These are phyloP conservation scores for Acanthococcus lagerstroemiae DNA, from an alignment of 2,888 invertebrate genomes.

Conservation along the genomic window DNA sequence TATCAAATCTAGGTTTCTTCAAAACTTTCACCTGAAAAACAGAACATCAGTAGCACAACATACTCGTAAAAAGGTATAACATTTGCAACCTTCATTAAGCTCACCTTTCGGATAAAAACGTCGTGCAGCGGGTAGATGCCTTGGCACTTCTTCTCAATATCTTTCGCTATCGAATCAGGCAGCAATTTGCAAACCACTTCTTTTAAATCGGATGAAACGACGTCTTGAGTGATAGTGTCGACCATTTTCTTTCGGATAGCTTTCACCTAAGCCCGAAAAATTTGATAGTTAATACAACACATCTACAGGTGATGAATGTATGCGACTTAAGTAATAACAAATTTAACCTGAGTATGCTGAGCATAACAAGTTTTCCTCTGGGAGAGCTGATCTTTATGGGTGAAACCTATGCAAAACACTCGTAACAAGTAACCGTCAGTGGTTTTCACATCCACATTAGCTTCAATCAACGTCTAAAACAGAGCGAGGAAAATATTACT, in stretches of 20 bases:
- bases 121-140: conserved; percentile 96
- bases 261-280: conserved; percentile 50
- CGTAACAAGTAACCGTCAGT: conserved; percentile 92
- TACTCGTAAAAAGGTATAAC: too few species aligned
- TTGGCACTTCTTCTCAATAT: conserved; percentile 95
- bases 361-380: conserved; percentile 98
- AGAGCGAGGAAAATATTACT: neutral
- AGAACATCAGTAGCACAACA: too few species aligned
- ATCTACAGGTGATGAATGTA: neutral
- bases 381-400: conserved; percentile 87
- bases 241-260: conserved; percentile 96
- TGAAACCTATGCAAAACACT: conserved; percentile 98
- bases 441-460: conserved; percentile 94
- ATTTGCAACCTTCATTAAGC: too few species aligned
- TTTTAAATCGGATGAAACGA: conserved; percentile 80
- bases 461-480: conserved; percentile 82
- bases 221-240: conserved; percentile 87
- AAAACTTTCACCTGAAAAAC: conserved; percentile 77
- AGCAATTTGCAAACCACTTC: conserved; percentile 94
- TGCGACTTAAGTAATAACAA: neutral
- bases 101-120: conserved; percentile 92
- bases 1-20: conserved; percentile 96
- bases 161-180: conserved; percentile 97
- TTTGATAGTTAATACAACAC: neutral
- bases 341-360: conserved; percentile 83